Evolutionary conservation across 2,888 invertebrate species (phyloP).

Genomic region (Parnassius apollo): DNA sequence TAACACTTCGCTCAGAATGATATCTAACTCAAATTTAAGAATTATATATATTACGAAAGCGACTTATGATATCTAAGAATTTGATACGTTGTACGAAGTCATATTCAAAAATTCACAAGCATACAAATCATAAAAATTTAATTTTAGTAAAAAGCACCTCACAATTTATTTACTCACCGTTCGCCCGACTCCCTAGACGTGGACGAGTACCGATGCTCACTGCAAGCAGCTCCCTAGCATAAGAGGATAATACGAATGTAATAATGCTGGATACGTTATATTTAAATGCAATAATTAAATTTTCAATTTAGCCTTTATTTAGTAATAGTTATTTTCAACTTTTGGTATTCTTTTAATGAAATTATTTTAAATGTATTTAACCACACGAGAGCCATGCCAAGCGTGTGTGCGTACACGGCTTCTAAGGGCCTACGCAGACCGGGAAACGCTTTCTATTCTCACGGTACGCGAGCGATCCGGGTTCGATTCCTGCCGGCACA

Average conservation of each 20-base stretch:
- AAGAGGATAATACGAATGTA: constrained; percentile 41
- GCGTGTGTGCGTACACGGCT: too few species aligned
- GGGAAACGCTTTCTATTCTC: too few species aligned
- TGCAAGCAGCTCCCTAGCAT: constrained; percentile 64
- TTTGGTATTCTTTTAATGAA: too few species aligned
- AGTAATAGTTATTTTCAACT: too few species aligned
- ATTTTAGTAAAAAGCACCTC: constrained; percentile 49
- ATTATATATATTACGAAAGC: background rate
- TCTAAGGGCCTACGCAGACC: too few species aligned
- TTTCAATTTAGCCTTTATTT: too few species aligned
- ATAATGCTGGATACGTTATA: constrained; percentile 32
- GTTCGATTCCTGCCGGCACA: too few species aligned
- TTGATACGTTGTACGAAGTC: constrained; percentile 30
- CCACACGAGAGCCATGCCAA: too few species aligned
- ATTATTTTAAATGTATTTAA: too few species aligned
- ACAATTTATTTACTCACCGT: constrained; percentile 64
- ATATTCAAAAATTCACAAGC: constrained; percentile 28
- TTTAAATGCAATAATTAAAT: too few species aligned
- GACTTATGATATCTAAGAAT: too few species aligned
- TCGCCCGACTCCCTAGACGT: constrained; percentile 56
- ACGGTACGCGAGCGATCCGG: too few species aligned
- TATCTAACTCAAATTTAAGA: background rate
- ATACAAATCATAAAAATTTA: constrained; percentile 45
- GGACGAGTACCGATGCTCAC: constrained; percentile 69
- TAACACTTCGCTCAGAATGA: background rate